phyloP scores from a whole-genome alignment of 2,113 vertebrate species.

The Raja brachyura region DNA sequence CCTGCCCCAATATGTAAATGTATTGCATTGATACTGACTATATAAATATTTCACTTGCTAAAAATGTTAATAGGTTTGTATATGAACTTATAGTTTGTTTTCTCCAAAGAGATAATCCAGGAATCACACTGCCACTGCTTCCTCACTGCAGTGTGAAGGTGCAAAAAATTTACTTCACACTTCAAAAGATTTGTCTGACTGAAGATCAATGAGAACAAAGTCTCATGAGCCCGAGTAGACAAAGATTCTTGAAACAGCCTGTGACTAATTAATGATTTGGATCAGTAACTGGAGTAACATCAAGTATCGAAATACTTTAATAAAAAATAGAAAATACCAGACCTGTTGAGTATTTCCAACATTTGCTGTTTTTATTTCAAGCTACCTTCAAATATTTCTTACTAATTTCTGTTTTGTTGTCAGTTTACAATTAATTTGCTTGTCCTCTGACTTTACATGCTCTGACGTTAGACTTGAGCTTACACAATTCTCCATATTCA shows the following conservation, averaged over 20 bases:
- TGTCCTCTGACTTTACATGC: too few relatives aligned
- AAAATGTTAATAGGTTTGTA: not conserved
- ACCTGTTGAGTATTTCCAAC: too few relatives aligned
- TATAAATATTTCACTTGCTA: not conserved
- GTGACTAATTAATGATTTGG: not conserved
- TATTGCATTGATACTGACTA: not conserved
- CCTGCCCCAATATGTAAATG: not conserved
- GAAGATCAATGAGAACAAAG: not conserved
- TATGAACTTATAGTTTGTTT: not conserved
- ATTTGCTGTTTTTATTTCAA: too few relatives aligned
- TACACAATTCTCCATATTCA: too few relatives aligned
- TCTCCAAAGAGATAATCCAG: not conserved
- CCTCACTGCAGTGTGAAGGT: not conserved
- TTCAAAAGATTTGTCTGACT: constrained; percentile 22
- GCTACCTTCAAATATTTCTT: too few relatives aligned
- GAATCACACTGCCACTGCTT: not conserved
- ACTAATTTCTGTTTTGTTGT: too few relatives aligned
- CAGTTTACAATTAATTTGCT: too few relatives aligned
- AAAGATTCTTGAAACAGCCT: not conserved
- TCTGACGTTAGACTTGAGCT: too few relatives aligned
- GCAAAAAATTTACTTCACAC: not conserved
- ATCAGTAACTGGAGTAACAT: not conserved
- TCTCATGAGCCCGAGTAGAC: not conserved
- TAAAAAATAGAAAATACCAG: too few relatives aligned
- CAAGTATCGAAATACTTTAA: not conserved